Conservation (phyloP, 1,140 invertebrate species). For the Panagrolaimus sp. region DNA sequence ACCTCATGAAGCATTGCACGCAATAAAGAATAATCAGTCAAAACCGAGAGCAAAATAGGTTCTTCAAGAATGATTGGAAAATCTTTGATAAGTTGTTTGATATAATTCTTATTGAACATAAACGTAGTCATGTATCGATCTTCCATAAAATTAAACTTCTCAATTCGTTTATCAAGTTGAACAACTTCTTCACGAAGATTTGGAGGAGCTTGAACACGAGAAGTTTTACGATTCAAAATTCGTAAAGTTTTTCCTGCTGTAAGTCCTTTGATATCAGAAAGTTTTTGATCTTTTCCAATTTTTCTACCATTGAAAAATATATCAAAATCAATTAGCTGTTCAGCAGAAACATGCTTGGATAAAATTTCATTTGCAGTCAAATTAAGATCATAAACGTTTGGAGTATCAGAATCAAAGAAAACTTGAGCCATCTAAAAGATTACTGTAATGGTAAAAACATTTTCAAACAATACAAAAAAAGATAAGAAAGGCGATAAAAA, state of each 20-base stretch:
- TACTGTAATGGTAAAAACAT: not conserved
- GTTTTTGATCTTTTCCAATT: not conserved
- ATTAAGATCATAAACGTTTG: not conserved
- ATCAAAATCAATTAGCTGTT: not conserved
- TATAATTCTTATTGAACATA: slow-evolving; percentile 4
- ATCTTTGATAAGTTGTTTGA: not conserved
- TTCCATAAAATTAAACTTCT: not conserved
- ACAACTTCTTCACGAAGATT: not conserved
- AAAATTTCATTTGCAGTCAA: not conserved
- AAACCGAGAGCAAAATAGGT: slow-evolving; percentile 11
- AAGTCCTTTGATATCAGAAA: not conserved
- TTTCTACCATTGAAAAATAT: not conserved
- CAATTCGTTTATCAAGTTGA: not conserved
- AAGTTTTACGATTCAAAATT: not conserved
- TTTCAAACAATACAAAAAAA: not conserved
- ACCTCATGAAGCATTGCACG: not conserved
- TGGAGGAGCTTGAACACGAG: slow-evolving; percentile 5
- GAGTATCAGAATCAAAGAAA: slow-evolving; percentile 2
- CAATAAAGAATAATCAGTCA: slow-evolving; percentile 7
- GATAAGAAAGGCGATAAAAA: not conserved
- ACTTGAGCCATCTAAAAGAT: slow-evolving; percentile 6
- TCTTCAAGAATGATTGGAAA: slow-evolving; percentile 18
- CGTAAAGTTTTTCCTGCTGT: not conserved
- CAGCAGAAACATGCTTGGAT: not conserved
- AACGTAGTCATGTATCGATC: not conserved